Evolutionary conservation across 23 tunicate species (phyloP), one percentile per base, ranked within the genome.

Genomic region (Trididemnum nubilum): DNA sequence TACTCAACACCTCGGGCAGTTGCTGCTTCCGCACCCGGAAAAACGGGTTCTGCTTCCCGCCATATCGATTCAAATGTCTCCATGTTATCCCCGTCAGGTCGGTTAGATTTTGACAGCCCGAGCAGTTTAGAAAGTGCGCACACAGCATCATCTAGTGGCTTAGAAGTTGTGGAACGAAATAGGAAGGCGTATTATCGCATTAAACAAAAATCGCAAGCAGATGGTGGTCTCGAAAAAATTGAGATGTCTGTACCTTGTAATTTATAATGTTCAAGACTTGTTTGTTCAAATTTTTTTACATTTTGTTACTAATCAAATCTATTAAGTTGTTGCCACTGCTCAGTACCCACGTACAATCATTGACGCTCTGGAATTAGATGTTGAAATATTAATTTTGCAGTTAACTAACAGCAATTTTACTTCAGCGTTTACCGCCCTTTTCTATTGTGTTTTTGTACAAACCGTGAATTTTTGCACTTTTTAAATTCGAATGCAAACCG

Each of bases 131-230:
- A 67, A 67, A 67, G 74, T n/a, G 7, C 7, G 31, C 74, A 67
- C 18, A 67, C 74, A 33, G 74, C 74, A 33, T 67, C 74, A 9
- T 67, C 74, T 67, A 67, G 38, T n/a, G 74, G 74, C 31, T 38
- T 67, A n/a, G 74, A 33, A 32, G 74, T 67, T 33, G 38, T 33
- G 18, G 74, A 67, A 33, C 37, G 74, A 32, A 67, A 67, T n/a
- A 12, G 74, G 3, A 21, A 33, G 9, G 37, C 19, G 37, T 61
- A 61, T 61, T 61, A 61, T 24, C 22, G 67, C 25, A 61, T 61
- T 12, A 61, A 61, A 24, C 67, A 24, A 61, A 3, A 23, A 3
- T 26, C 67, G 5, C 22, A 61, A n/a, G 26, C 26, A 4, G 67
- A 61, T 21, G 67, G 26, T 61, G 67, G 5, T 15, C n/a, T 12